Base-by-base conservation (phyloP, 2,888 invertebrate genomes). In the Deilephila porcellus region DNA sequence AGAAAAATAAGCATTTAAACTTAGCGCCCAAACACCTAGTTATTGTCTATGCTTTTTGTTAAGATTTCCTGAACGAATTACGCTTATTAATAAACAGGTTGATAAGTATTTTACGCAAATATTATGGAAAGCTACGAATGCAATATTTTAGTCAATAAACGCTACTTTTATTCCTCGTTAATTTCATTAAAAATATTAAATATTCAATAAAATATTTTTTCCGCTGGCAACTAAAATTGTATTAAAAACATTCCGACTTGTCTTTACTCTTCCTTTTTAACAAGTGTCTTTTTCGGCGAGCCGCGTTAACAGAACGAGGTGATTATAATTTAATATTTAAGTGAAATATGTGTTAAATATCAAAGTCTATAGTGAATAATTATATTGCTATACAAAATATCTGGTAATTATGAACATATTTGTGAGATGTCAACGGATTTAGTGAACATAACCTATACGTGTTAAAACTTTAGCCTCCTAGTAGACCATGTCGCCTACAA, bases 271-370 rank as follows among this genome's bases (percentile, higher is more conserved):
- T 75, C 80, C 75, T 72, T 71, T 76, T 77, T 71, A 73, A 77
- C 74, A 76, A 74, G 59, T 81, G 80, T 87, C 83, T 86, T 86
- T 90, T 88, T 85, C 86, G 89, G 91, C 88, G 91, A 85, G 90
- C 90, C 83, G 88, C 86, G 85, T 83, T 81, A 76, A 74, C 82
- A 80, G 82, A 84, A 82, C 81, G 79, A 92, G 93, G 93, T 93
- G 81, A 85, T 73, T 87, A 77, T 76, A 67, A 74, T 7, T 56
- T 37, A 64, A 59, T 60, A 72, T 60, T 34, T 73, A 53, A 17
- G 32, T 71, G 45, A 82, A 86, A 85, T 85, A 80, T 71, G 70
- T 76, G 73, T 29, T 70, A 8, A 74, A 74, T 71, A 73, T 71
- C 60, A 32, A 63, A 1, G 34, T 8, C 70, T 75, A 59, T 56